phyloP scores from a whole-genome alignment of 2,797 vertebrate species.

The Hylomyscus alleni region DNA sequence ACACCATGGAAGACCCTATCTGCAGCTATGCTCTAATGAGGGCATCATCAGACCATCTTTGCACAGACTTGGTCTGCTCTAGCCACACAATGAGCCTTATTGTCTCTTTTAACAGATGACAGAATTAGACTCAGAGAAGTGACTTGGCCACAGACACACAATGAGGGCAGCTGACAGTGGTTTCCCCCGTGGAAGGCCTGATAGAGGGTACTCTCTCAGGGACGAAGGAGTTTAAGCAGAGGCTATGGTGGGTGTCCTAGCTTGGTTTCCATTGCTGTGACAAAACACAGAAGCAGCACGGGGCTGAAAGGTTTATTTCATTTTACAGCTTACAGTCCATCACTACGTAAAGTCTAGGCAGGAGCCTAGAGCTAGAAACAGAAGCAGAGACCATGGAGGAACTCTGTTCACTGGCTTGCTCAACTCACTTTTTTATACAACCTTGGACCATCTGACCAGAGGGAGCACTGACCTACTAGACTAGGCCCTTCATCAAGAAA shows the following conservation, averaged over 20 bases:
- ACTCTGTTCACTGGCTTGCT: too few species aligned
- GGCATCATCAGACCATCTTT: background rate
- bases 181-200: background rate
- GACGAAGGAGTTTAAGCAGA: background rate
- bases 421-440: too few species aligned
- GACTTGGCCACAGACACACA: background rate
- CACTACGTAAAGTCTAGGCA: background rate
- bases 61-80: background rate
- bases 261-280: background rate
- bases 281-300: background rate
- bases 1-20: background rate
- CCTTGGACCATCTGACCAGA: background rate
- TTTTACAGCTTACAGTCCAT: background rate
- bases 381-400: background rate
- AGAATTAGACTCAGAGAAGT: background rate
- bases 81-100: background rate
- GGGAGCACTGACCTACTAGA: too few species aligned
- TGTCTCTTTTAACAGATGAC: constrained; percentile 18
- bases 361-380: background rate
- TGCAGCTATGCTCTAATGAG: background rate
- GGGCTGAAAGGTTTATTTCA: background rate
- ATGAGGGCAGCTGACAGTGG: background rate
- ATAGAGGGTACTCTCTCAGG: background rate
- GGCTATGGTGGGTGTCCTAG: too few species aligned
- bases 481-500: background rate